A percentile compares a stretch with the other conserved stretches of the same genome.
phyloP scores from a whole-genome alignment of 2,113 vertebrate species.

The Microtus montanus region DNA sequence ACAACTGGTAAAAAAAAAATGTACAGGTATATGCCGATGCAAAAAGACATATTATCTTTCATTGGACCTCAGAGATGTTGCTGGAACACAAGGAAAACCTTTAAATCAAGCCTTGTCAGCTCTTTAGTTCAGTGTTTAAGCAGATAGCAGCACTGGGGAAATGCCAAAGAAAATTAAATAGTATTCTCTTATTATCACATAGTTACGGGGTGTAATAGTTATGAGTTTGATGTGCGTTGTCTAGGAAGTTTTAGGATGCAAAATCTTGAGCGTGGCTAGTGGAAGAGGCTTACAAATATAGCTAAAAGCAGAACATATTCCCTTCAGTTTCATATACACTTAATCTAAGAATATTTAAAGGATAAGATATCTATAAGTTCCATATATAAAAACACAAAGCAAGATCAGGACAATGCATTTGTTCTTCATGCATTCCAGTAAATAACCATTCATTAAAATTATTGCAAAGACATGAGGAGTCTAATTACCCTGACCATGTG shows the following conservation, averaged over 20 bases:
- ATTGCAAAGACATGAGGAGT: background rate
- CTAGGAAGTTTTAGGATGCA: background rate
- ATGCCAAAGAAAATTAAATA: conserved; percentile 5
- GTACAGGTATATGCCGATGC: background rate
- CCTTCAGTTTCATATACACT: background rate
- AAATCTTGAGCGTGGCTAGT: background rate
- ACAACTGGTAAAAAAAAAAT: conserved; percentile 22
- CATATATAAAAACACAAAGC: background rate
- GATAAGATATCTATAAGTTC: background rate
- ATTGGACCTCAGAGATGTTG: background rate
- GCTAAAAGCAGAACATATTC: background rate
- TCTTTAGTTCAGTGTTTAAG: background rate
- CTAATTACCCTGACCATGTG: background rate
- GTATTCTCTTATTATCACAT: background rate
- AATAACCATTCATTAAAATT: background rate
- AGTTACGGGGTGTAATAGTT: background rate
- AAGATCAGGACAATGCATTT: background rate
- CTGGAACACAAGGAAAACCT: background rate
- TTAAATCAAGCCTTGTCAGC: conserved; percentile 29
- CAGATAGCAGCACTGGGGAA: background rate
- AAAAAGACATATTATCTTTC: background rate
- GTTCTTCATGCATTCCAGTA: background rate
- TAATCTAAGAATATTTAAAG: background rate
- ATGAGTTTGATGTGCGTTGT: background rate
- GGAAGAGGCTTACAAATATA: background rate